phyloP scores from a whole-genome alignment of 2,888 invertebrate genomes.

The Alloscopus bannaensis region DNA sequence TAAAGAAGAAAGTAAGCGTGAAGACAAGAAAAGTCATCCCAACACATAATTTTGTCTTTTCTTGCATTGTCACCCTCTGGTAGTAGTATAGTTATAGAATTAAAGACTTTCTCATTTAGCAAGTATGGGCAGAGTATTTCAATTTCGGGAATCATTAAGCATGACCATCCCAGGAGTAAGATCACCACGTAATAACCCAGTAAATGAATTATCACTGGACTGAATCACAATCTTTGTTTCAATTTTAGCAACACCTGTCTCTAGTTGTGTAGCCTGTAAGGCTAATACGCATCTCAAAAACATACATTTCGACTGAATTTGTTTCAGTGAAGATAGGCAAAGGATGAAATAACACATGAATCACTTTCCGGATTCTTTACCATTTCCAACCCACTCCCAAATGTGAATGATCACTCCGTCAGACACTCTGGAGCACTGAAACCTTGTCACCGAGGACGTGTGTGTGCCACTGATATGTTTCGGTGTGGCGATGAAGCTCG shows the following conservation, averaged over 20 bases:
- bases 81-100: neutral
- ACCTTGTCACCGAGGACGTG: constrained; percentile 24
- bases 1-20: no score
- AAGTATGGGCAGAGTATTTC: constrained; percentile 44
- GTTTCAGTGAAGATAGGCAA: neutral
- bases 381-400: constrained; percentile 42
- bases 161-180: no score
- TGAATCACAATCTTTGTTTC: no score
- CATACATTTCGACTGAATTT: constrained; percentile 4
- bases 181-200: no score
- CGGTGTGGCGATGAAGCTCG: constrained; percentile 34
- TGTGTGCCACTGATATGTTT: neutral
- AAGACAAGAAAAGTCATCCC: no score
- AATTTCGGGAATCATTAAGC: constrained; percentile 54
- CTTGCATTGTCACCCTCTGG: neutral
- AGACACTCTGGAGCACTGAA: constrained; percentile 31
- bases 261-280: no score
- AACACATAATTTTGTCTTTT: constrained; percentile 11
- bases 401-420: constrained; percentile 39
- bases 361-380: no score
- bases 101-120: constrained; percentile 43
- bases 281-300: no score
- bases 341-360: no score
- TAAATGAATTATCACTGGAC: no score
- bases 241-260: no score